phyloP scores from a whole-genome alignment of 2,888 invertebrate genomes.

The Acanthoscelides obtectus region DNA sequence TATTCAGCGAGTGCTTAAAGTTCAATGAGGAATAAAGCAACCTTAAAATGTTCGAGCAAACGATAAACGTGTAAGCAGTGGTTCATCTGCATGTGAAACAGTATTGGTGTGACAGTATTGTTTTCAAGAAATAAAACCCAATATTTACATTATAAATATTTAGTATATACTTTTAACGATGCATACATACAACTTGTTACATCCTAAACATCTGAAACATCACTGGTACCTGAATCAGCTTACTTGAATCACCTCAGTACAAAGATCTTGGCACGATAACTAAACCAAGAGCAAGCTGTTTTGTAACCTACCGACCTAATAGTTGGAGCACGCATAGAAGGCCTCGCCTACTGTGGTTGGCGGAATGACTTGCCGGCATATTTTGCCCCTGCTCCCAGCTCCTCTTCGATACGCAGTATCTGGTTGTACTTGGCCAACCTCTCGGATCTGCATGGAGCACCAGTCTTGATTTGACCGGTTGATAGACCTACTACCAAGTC shows the following conservation, averaged over 20 bases:
- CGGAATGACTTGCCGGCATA: slow-evolving; percentile 97
- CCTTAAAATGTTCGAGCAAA: too few relatives aligned
- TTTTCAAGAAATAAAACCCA: not conserved
- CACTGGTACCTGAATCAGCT: not conserved
- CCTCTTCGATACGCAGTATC: slow-evolving; percentile 96
- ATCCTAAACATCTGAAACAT: not conserved
- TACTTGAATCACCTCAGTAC: not conserved
- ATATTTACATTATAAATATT: not conserved
- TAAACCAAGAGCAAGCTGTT: slow-evolving; percentile 3
- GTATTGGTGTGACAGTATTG: too few relatives aligned
- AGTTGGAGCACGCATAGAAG: not conserved
- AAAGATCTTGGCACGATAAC: slow-evolving; percentile 1
- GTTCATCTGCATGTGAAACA: too few relatives aligned
- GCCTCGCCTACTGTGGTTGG: slow-evolving; percentile 55
- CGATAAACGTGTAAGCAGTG: too few relatives aligned
- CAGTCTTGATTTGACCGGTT: slow-evolving; percentile 99
- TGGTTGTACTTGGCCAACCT: slow-evolving; percentile 99
- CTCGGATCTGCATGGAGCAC: slow-evolving; percentile 98
- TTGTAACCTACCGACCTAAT: not conserved
- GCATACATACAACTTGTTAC: not conserved
- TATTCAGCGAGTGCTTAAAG: too few relatives aligned
- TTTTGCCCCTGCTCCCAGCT: slow-evolving; percentile 85
- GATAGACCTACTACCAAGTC: slow-evolving; percentile 97
- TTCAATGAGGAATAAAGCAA: too few relatives aligned
- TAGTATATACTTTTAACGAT: not conserved